Evolutionary conservation across 1,140 invertebrate genomes (phyloP).

Genomic region (Drosophila sp.): DNA sequence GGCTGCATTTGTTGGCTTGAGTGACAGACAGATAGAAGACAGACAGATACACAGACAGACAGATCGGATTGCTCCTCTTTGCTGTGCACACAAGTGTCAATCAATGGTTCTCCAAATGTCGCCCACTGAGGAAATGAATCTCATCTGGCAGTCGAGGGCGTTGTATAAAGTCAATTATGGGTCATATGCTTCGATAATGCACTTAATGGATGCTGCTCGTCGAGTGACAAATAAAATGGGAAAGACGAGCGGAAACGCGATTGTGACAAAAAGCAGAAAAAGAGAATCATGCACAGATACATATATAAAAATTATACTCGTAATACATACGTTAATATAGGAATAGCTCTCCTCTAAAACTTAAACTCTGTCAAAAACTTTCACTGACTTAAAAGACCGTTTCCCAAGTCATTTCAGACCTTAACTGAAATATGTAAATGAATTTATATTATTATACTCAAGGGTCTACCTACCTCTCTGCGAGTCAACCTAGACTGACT

Average conservation of each 20-base stretch:
- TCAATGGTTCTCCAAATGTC: conserved; percentile 46
- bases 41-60: conserved; percentile 54
- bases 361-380: not conserved
- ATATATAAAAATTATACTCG: not conserved
- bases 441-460: conserved; percentile 68
- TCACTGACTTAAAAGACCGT: not conserved
- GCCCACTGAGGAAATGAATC: conserved; percentile 44
- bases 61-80: conserved; percentile 41
- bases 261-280: not conserved
- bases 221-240: conserved; percentile 45
- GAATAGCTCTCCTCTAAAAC: not conserved
- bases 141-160: conserved; percentile 31
- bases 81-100: conserved; percentile 43
- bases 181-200: conserved; percentile 49
- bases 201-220: conserved; percentile 49
- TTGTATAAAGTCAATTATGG: conserved; percentile 46
- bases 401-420: conserved; percentile 23
- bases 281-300: not conserved
- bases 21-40: conserved; percentile 58
- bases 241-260: not conserved
- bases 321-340: too few species aligned
- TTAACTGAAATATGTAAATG: conserved; percentile 71
- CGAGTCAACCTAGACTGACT: not conserved
- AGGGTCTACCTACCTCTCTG: conserved; percentile 37
- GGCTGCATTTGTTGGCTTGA: conserved; percentile 44